Evolutionary conservation across 2,797 vertebrate genomes (phyloP).

Genomic region (Anguilla marmorata): DNA sequence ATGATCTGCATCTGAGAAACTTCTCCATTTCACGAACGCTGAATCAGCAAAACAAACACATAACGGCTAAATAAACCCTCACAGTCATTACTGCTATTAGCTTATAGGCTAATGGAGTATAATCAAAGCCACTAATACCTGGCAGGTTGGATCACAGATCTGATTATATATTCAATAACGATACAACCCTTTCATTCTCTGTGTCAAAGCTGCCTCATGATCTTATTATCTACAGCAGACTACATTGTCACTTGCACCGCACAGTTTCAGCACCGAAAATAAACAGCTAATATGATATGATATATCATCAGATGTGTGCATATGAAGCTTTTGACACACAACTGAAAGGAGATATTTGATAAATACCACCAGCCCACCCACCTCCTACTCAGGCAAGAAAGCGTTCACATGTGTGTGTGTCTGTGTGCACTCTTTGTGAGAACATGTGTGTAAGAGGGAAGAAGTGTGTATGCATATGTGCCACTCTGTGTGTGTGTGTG

Average conservation of each 20-base stretch:
- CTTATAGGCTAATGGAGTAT: not conserved
- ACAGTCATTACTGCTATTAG: conserved; percentile 44
- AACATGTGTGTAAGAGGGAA: not conserved
- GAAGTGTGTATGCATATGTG: not conserved
- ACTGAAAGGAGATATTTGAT: no score
- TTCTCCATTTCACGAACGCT: conserved; percentile 69
- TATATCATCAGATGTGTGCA: not conserved
- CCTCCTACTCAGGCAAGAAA: not conserved
- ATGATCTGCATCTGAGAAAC: conserved; percentile 63
- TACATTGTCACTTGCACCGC: not conserved
- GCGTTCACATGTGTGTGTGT: not conserved
- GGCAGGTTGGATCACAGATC: not conserved
- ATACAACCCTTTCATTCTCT: not conserved
- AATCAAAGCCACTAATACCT: not conserved
- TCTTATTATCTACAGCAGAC: not conserved
- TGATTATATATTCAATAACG: not conserved
- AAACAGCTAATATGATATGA: not conserved
- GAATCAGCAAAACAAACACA: conserved; percentile 60
- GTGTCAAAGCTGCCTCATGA: not conserved
- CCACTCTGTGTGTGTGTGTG: not conserved
- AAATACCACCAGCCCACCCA: not conserved
- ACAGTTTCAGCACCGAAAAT: not conserved
- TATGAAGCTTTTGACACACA: not conserved
- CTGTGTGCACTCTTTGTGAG: not conserved
- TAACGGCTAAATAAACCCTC: conserved; percentile 28